These are phyloP conservation scores for Trichonephila clavipes DNA, from an alignment of 1,140 invertebrate genomes.

Conservation along the genomic window DNA sequence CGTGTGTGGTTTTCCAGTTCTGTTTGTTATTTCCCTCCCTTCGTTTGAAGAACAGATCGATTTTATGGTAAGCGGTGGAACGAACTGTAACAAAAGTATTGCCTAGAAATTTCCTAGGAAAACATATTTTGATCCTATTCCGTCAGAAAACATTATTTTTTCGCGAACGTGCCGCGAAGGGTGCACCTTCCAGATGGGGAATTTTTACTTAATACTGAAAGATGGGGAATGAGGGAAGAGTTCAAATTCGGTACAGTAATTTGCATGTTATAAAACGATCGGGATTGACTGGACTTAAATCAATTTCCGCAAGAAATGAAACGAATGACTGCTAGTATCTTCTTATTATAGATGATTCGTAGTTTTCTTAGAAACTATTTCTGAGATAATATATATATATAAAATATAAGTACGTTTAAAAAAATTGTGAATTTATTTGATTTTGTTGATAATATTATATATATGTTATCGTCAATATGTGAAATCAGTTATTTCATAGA, in stretches of 20 bases:
- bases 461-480: too few species aligned
- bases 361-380: too few species aligned
- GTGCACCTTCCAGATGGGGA: background rate
- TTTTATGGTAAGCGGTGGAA: conserved; percentile 11
- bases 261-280: background rate
- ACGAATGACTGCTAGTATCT: too few species aligned
- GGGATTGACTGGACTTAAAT: too few species aligned
- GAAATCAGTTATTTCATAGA: too few species aligned
- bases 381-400: too few species aligned
- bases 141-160: background rate
- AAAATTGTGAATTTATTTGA: too few species aligned
- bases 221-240: background rate
- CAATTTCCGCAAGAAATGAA: too few species aligned
- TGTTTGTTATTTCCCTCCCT: background rate
- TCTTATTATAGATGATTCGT: too few species aligned
- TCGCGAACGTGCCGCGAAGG: background rate
- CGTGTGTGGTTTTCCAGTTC: background rate
- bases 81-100: conserved; percentile 1
- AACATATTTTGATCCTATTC: background rate
- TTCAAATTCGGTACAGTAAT: background rate
- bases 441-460: too few species aligned
- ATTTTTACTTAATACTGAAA: background rate
- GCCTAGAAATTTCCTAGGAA: background rate
- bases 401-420: too few species aligned
- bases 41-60: background rate